These are phyloP conservation scores for Phylloscopus trochiloides DNA, from an alignment of 2,113 vertebrate genomes.

Conservation along the genomic window DNA sequence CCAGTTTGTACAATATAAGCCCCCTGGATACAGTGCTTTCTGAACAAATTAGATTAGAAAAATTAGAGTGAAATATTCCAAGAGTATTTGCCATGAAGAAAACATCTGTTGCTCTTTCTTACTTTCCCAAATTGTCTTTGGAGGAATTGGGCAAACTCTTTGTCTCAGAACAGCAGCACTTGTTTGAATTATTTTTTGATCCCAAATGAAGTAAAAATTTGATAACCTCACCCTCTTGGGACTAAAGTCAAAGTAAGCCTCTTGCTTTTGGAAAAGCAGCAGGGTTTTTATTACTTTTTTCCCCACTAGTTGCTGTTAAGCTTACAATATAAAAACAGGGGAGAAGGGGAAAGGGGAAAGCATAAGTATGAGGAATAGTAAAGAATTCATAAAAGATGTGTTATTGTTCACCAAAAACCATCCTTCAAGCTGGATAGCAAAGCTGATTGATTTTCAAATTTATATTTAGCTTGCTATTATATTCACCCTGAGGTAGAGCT, in stretches of 20 bases:
- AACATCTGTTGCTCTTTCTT: not conserved
- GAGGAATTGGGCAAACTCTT: not conserved
- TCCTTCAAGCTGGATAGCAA: not conserved
- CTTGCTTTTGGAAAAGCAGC: not conserved
- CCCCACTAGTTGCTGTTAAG: not conserved
- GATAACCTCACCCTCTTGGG: not conserved
- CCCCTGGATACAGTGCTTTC: not conserved
- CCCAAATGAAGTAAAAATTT: not conserved
- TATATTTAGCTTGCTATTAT: not conserved
- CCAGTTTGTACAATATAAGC: not conserved
- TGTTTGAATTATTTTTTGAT: not conserved
- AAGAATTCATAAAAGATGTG: not conserved
- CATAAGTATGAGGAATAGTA: not conserved
- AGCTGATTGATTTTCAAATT: not conserved
- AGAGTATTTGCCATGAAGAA: not conserved
- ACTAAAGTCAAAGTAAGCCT: not conserved
- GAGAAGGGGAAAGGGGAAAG: not conserved
- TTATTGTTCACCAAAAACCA: not conserved
- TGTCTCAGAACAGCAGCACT: not conserved
- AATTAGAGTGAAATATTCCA: not conserved
- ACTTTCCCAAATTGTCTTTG: not conserved
- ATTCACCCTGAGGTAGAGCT: not conserved
- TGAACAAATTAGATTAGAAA: not conserved
- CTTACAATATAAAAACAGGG: not conserved
- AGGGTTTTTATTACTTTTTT: rapidly evolving